A percentile compares a stretch with the other conserved stretches of the same genome.
Evolutionary conservation across 2,888 invertebrate species (phyloP).

Genomic region (Keiferia lycopersicella): DNA sequence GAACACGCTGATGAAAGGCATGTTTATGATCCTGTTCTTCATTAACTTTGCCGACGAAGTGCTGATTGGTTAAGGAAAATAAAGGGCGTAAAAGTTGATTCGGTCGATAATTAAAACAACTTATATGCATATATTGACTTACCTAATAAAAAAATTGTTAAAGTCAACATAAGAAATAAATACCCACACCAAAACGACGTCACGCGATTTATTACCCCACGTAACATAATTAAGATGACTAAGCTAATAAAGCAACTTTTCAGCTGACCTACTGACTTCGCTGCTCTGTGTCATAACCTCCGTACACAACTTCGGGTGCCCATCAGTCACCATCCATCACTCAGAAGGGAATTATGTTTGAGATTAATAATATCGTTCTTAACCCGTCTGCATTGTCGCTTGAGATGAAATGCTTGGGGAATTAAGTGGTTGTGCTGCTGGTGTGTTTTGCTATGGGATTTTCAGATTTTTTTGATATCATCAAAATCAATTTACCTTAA

Average conservation of each 20-base stretch:
- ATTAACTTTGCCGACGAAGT: background rate
- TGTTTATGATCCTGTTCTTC: slow-evolving; percentile 5
- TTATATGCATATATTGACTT: background rate
- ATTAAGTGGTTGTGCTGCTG: slow-evolving; percentile 2
- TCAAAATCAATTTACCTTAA: background rate
- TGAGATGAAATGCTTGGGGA: background rate
- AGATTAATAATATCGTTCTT: slow-evolving; percentile 67
- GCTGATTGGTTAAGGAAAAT: background rate
- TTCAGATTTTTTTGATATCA: background rate
- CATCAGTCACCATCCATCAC: slow-evolving; percentile 68
- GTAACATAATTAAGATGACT: background rate
- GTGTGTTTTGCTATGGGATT: background rate
- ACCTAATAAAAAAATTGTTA: background rate
- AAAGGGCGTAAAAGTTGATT: too few species aligned
- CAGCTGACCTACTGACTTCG: slow-evolving; percentile 18
- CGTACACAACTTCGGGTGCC: slow-evolving; percentile 44
- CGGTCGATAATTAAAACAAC: background rate
- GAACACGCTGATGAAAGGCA: background rate
- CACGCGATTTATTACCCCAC: background rate
- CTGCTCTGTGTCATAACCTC: slow-evolving; percentile 38
- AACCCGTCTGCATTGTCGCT: slow-evolving; percentile 33
- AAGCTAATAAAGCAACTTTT: slow-evolving; percentile 10
- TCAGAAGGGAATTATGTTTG: slow-evolving; percentile 60
- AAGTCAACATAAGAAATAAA: background rate
- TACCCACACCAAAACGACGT: background rate